Evolutionary conservation across 2,888 invertebrate genomes (phyloP).

Genomic region (Vanessa cardui): DNA sequence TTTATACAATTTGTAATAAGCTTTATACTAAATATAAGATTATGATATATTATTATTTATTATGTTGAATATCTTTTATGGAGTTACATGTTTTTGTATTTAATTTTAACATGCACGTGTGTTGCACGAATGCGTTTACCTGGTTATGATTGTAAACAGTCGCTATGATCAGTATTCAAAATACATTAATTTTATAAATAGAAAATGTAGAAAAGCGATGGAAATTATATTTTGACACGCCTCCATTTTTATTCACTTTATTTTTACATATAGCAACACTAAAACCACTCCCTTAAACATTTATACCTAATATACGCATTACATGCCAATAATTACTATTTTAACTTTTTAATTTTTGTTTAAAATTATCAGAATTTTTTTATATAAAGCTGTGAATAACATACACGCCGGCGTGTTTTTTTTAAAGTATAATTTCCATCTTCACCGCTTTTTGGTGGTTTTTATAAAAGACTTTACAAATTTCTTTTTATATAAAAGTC

Average conservation of each 20-base stretch:
- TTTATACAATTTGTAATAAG: neutral
- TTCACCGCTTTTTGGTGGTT: neutral
- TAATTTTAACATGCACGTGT: slow-evolving; percentile 1
- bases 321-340: too few species aligned
- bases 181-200: neutral
- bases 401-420: neutral
- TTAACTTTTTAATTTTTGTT: too few species aligned
- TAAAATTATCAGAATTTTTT: too few species aligned
- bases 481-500: neutral
- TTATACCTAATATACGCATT: too few species aligned
- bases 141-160: slow-evolving; percentile 28
- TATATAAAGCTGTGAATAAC: neutral
- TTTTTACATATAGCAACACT: too few species aligned
- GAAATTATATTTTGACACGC: too few species aligned
- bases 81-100: neutral
- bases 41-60: neutral
- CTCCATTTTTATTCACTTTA: too few species aligned
- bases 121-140: slow-evolving; percentile 13
- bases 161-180: neutral
- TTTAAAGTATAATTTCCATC: neutral
- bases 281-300: too few species aligned
- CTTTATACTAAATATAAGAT: neutral
- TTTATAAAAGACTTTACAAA: slow-evolving; percentile 6
- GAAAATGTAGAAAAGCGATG: too few species aligned
- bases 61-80: neutral